Evolutionary conservation across 2,113 vertebrate species (phyloP).

Genomic region (Calyptomena viridis): DNA sequence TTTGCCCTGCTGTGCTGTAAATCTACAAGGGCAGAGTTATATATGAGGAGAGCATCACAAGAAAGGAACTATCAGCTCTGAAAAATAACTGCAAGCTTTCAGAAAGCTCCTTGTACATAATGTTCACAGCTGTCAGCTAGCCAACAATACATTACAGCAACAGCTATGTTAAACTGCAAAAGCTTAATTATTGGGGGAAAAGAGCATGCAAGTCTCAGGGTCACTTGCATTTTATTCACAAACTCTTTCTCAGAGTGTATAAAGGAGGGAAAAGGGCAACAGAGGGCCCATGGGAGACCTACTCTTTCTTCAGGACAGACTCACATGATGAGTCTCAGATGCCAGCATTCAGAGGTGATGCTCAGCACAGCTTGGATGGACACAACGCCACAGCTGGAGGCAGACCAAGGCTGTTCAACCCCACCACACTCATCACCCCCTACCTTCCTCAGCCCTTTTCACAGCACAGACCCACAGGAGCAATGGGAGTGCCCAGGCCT

Average conservation of each 20-base stretch:
- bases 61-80: neutral
- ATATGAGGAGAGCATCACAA: neutral
- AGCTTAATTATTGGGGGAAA: neutral
- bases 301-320: neutral
- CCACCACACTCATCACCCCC: neutral
- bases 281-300: neutral
- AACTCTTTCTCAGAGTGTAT: neutral
- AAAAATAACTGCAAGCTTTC: neutral
- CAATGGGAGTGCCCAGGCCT: accelerated
- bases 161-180: neutral
- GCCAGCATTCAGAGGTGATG: accelerated
- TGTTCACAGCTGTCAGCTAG: neutral
- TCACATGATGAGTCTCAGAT: accelerated
- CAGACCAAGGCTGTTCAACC: neutral
- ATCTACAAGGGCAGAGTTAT: accelerated
- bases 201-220: neutral
- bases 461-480: neutral
- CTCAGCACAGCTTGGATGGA: neutral
- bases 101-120: neutral
- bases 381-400: accelerated
- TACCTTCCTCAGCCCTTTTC: neutral
- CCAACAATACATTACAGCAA: neutral
- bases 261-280: neutral
- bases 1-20: neutral
- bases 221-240: neutral